These are phyloP conservation scores for Melitaea athalia DNA, from an alignment of 2,888 invertebrate genomes.

Conservation along the genomic window DNA sequence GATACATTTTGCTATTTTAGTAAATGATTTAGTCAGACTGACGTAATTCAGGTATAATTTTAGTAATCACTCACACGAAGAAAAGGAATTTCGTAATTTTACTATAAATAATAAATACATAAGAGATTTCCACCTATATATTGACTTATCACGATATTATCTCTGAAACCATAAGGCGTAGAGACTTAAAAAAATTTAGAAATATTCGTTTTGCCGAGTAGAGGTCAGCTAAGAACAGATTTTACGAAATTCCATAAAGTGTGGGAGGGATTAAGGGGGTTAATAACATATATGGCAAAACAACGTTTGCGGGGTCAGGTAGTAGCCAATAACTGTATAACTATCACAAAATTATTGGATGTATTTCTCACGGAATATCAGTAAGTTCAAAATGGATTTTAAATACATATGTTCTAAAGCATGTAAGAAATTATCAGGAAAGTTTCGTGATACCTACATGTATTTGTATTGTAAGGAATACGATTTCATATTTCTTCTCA, in stretches of 20 bases:
- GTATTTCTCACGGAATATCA: neutral
- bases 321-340: neutral
- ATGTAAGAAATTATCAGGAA: too few relatives aligned
- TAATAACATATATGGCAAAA: too few relatives aligned
- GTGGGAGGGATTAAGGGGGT: too few relatives aligned
- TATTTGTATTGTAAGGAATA: neutral
- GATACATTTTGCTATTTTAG: slow-evolving; percentile 22
- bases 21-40: slow-evolving; percentile 29
- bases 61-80: neutral
- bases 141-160: too few relatives aligned
- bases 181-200: too few relatives aligned
- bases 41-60: slow-evolving; percentile 5
- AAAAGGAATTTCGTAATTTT: neutral
- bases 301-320: too few relatives aligned
- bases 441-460: neutral
- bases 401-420: neutral
- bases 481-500: neutral
- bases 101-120: neutral
- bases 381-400: neutral
- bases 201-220: too few relatives aligned
- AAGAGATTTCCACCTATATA: too few relatives aligned
- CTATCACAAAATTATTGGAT: neutral
- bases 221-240: too few relatives aligned
- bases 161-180: too few relatives aligned
- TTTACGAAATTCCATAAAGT: too few relatives aligned